Evolutionary conservation across 1,140 invertebrate genomes (phyloP), one percentile per base, ranked within the genome.

Genomic region (Euglossa dilemma): DNA sequence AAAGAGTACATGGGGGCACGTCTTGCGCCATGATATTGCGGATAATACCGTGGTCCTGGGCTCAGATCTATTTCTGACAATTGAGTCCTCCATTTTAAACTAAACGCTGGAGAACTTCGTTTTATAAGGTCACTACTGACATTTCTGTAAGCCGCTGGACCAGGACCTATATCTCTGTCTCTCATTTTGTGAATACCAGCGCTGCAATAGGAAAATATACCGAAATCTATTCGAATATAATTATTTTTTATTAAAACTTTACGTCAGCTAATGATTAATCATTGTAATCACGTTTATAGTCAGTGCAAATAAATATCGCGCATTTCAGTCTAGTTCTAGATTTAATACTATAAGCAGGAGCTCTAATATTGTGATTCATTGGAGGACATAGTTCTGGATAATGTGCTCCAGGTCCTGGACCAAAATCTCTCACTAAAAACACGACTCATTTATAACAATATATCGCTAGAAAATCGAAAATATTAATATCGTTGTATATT

Each of bases 331-430:
- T 66, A 18, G 64, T 59, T 85, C 87, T 90, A 18, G 73, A 69
- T 61, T 85, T 87, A 11, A 93, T 88, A 3, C 87, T 91, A 45
- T 90, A 93, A 28, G 91, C 91, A 52, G 93, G 91, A 36, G 92
- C 67, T 87, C 89, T 91, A 14, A 45, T 73, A 45, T 54, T 73
- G 76, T 94, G 93, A 85, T 93, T 94, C 73, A 92, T 86, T 7
- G 88, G 88, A 23, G 88, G 90, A 76, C 88, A 90, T 59, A 88
- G 83, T 66, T 94, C 92, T 23, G 93, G 91, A 47, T 87, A 86
- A 78, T 94, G 93, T 11, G 93, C 90, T 50, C 92, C 93, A 2
- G 94, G 93, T 82, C 94, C 93, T 45, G 94, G 94, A 28, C 87
- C 90, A 14, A 47, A 28, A 66, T 89, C 63, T 66, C 56, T 47